Conservation (phyloP, 2,888 invertebrate genomes). For the Eupeodes luniger region DNA sequence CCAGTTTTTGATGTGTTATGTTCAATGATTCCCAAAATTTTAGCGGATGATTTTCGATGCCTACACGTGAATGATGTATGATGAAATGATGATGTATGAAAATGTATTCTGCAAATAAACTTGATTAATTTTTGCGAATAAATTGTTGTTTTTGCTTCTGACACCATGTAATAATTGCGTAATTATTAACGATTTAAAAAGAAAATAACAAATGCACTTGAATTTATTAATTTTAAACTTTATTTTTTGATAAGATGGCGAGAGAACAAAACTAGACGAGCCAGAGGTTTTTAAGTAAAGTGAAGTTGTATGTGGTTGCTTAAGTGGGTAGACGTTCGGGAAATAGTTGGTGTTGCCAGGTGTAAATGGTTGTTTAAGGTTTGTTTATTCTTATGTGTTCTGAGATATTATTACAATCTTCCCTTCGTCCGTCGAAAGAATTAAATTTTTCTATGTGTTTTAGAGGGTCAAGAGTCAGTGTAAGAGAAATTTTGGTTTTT, state of each 20-base stretch:
- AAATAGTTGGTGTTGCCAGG: background rate
- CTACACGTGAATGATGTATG: no score
- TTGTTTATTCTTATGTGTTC: conserved; percentile 1
- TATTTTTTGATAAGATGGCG: background rate
- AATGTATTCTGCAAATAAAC: no score
- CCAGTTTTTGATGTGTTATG: no score
- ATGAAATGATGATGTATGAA: no score
- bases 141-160: no score
- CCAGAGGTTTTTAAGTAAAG: background rate
- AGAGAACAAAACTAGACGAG: background rate
- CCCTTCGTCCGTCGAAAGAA: no score
- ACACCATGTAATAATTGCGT: background rate
- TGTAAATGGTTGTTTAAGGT: conserved; percentile 5
- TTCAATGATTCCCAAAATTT: no score
- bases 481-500: no score
- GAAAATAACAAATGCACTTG: background rate
- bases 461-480: no score
- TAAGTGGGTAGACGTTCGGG: conserved; percentile 5
- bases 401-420: background rate
- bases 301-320: conserved; percentile 3
- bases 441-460: no score
- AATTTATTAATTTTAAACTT: background rate
- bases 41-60: no score
- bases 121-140: no score
- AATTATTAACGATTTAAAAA: conserved; percentile 1